A percentile compares a stretch with the other conserved stretches of the same genome.
Evolutionary conservation across 2,113 vertebrate genomes (phyloP).

Genomic region (Riparia riparia): DNA sequence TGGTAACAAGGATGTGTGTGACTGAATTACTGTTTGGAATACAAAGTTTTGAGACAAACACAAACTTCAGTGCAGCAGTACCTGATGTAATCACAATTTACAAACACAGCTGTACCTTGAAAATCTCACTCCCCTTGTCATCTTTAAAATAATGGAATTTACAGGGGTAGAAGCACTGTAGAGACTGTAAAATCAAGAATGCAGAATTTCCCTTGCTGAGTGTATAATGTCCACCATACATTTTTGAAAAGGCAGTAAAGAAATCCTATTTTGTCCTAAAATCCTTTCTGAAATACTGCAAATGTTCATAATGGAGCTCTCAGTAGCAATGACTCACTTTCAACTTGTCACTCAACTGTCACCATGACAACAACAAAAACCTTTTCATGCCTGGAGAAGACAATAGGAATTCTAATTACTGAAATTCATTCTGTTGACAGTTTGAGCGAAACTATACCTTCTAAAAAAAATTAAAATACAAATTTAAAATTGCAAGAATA

Average conservation of each 20-base stretch:
- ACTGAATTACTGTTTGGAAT: background rate
- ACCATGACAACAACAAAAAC: slow-evolving; percentile 75
- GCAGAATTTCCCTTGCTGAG: background rate
- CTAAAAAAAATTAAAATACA: background rate
- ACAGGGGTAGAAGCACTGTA: background rate
- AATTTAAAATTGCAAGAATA: background rate
- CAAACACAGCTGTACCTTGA: background rate
- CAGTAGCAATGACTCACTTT: slow-evolving; percentile 44
- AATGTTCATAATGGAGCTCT: slow-evolving; percentile 36
- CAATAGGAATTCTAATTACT: slow-evolving; percentile 73
- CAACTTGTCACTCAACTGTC: slow-evolving; percentile 69
- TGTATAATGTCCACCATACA: accelerated
- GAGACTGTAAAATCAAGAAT: background rate
- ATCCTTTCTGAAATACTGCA: slow-evolving; percentile 34
- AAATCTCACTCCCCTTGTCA: background rate
- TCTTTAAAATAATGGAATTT: background rate
- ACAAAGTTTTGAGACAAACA: background rate
- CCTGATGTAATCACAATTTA: background rate
- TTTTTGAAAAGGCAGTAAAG: slow-evolving; percentile 35
- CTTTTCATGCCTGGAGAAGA: slow-evolving; percentile 64
- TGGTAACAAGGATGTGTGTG: accelerated
- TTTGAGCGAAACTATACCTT: slow-evolving; percentile 39
- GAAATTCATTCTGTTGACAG: slow-evolving; percentile 45
- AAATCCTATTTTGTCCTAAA: slow-evolving; percentile 37
- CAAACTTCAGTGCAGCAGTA: background rate